Evolutionary conservation across 2,797 vertebrate species (phyloP).

Genomic region (Tiaroga cobitis): DNA sequence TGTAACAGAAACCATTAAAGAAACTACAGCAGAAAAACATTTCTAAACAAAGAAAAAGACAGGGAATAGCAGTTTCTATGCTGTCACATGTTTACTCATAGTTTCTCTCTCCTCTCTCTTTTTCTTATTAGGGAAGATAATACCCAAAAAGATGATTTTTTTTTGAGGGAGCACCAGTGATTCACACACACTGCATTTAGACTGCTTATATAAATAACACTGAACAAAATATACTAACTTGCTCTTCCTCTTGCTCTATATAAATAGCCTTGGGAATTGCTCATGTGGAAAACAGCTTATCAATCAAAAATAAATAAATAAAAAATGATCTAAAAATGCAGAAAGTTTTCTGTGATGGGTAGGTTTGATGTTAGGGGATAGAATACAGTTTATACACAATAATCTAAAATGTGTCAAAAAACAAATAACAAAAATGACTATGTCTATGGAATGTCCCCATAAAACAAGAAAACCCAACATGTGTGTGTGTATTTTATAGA

Average conservation of each 20-base stretch:
- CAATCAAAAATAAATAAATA: background rate
- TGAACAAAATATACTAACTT: no score
- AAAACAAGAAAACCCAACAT: background rate
- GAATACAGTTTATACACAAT: background rate
- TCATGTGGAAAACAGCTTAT: background rate
- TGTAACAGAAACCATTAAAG: background rate
- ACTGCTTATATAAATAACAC: no score
- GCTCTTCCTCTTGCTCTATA: no score
- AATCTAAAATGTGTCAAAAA: no score
- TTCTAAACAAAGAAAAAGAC: background rate
- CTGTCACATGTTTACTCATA: background rate
- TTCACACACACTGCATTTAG: background rate
- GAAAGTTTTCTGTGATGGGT: background rate
- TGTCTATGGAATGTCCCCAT: background rate
- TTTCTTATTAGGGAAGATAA: background rate
- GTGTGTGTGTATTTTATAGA: background rate
- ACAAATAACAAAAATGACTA: background rate
- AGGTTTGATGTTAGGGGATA: background rate
- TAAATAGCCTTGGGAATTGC: background rate
- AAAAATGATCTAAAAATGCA: background rate
- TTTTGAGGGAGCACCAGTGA: background rate
- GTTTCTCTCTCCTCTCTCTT: background rate
- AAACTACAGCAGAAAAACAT: background rate
- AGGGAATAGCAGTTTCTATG: background rate
- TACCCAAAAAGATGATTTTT: background rate